phyloP scores from a whole-genome alignment of 2,113 vertebrate genomes.

The Proterorhinus semilunaris region DNA sequence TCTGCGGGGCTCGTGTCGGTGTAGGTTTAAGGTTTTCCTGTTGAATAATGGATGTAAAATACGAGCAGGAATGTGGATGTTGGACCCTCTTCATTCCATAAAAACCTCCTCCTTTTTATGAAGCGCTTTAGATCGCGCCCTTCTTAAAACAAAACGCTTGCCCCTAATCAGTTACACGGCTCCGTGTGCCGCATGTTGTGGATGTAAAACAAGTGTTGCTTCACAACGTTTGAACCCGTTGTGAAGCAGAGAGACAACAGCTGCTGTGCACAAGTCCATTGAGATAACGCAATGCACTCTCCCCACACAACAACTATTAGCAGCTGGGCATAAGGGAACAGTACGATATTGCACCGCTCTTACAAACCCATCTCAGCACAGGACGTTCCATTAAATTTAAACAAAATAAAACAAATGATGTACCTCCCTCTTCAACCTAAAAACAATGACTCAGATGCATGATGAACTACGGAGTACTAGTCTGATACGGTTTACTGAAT shows the following conservation, averaged over 20 bases:
- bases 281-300: neutral
- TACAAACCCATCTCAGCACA: no score
- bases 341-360: no score
- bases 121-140: neutral
- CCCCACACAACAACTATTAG: no score
- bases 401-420: no score
- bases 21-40: neutral
- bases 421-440: no score
- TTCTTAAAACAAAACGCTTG: neutral
- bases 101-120: neutral
- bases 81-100: neutral
- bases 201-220: neutral
- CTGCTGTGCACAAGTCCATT: neutral
- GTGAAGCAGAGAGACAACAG: neutral
- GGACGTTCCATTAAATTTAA: no score
- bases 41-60: constrained; percentile 3
- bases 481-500: no score
- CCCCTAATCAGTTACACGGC: neutral
- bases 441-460: no score
- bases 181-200: neutral
- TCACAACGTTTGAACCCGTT: neutral
- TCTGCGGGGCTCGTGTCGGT: neutral
- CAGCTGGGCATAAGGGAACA: no score
- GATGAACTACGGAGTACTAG: no score
- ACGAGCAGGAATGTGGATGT: constrained; percentile 3